Percentiles rank a stretch among this genome's conserved stretches.
Conservation (phyloP, 2,113 vertebrate species). For the Crypturellus undulatus region DNA sequence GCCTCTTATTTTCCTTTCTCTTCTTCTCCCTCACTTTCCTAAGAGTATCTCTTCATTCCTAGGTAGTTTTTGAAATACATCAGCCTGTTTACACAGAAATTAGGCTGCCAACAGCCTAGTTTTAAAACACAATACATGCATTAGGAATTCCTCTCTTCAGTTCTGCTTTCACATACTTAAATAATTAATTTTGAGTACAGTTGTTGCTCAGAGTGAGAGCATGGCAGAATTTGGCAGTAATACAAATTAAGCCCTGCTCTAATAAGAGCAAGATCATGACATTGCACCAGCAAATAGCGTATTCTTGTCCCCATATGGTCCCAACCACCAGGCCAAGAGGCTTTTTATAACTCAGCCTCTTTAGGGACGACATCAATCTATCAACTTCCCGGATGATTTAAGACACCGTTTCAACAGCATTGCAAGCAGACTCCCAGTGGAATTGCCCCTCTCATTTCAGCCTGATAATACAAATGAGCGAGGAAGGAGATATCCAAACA, state of each 20-base stretch:
- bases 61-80: neutral
- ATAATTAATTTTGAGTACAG: neutral
- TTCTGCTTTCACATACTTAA: neutral
- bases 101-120: neutral
- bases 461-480: neutral
- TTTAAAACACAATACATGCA: neutral
- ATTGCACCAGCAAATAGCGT: neutral
- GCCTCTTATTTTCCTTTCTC: neutral
- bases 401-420: neutral
- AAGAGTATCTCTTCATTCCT: neutral
- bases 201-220: neutral
- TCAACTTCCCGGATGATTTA: neutral
- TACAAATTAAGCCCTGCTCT: neutral
- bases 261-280: neutral
- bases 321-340: neutral
- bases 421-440: neutral
- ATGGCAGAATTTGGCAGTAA: neutral
- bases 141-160: neutral
- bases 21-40: neutral
- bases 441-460: neutral
- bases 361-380: neutral
- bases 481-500: neutral
- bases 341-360: neutral
- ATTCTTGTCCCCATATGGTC: neutral
- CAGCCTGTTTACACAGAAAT: neutral